Evolutionary conservation across 2,797 vertebrate genomes (phyloP).

Genomic region (Crocodylus rhombifer): DNA sequence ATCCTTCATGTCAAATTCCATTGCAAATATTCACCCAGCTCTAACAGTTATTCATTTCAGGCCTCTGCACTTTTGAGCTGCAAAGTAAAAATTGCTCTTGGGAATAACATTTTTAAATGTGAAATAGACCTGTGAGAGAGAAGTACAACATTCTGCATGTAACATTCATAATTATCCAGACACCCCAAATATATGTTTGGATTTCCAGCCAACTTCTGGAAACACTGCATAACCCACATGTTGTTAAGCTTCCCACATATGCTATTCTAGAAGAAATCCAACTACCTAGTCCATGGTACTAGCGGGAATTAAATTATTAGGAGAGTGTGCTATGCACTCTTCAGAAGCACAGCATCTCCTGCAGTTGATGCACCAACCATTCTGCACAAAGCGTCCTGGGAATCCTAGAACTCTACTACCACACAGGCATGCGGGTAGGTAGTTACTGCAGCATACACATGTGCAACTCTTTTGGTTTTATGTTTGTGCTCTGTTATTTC

Average conservation of each 20-base stretch:
- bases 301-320: not conserved
- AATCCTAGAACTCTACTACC: too few relatives aligned
- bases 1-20: conserved; percentile 18
- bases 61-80: conserved; percentile 6
- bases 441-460: too few relatives aligned
- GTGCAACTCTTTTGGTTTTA: not conserved
- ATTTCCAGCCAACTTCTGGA: not conserved
- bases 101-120: not conserved
- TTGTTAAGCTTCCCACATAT: not conserved
- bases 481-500: not conserved
- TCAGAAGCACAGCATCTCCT: not conserved
- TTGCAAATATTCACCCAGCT: conserved; percentile 29
- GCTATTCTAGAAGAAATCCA: not conserved
- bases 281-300: not conserved
- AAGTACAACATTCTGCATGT: not conserved
- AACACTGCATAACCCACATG: not conserved
- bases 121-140: not conserved
- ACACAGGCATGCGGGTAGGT: too few relatives aligned
- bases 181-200: not conserved
- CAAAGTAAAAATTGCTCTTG: not conserved
- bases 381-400: not conserved
- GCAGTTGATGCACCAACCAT: not conserved
- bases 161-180: conserved; percentile 37
- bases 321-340: not conserved
- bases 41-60: conserved; percentile 27